Percentiles rank a stretch among this genome's conserved stretches.
Conservation (phyloP, 1,140 invertebrate species). For the Sarcophaga bullata region DNA sequence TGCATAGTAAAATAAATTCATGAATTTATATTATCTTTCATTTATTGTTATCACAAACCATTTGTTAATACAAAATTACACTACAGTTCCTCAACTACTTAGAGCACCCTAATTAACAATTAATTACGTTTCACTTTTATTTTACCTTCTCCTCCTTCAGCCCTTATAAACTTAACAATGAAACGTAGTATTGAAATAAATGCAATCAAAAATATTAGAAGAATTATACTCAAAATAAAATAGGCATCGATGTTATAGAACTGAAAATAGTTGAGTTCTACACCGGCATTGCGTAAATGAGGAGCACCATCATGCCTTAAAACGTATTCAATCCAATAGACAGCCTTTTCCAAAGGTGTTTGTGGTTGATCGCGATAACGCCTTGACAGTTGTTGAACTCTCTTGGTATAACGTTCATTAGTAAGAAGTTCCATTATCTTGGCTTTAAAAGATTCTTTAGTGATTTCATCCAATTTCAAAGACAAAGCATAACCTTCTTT, state of each 20-base stretch:
- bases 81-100: too few species aligned
- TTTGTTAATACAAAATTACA: too few species aligned
- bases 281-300: conserved; percentile 51
- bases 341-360: conserved; percentile 72
- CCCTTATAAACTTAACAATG: not conserved
- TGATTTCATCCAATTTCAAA: conserved; percentile 62
- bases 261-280: conserved; percentile 61
- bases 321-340: conserved; percentile 79
- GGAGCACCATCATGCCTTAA: conserved; percentile 66
- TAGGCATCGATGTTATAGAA: conserved; percentile 68
- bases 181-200: not conserved
- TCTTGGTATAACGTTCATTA: conserved; percentile 60
- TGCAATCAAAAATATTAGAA: not conserved
- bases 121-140: not conserved
- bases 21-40: too few species aligned
- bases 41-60: too few species aligned
- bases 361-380: conserved; percentile 70
- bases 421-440: conserved; percentile 60
- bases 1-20: too few species aligned
- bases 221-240: not conserved
- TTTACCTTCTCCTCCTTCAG: not conserved
- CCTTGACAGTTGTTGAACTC: conserved; percentile 67
- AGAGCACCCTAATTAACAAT: not conserved
- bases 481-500: conserved; percentile 66
- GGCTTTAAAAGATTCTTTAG: conserved; percentile 53